Evolutionary conservation across 2,888 invertebrate species (phyloP).

Genomic region (Ormyrus pomaceus): DNA sequence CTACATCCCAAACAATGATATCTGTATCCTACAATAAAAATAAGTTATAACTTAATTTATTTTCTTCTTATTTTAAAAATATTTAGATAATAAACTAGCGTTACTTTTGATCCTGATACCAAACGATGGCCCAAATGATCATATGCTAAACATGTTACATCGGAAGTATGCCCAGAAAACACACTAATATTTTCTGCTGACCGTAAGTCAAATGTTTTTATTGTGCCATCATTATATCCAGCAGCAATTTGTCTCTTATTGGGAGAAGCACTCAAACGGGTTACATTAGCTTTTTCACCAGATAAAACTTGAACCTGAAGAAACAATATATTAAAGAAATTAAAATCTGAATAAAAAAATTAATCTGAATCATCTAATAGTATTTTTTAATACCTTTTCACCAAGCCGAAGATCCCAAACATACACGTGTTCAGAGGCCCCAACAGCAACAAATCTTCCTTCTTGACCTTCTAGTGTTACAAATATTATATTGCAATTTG

Average conservation of each 20-base stretch:
- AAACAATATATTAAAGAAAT: slow-evolving; percentile 16
- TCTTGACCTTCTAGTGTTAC: slow-evolving; percentile 86
- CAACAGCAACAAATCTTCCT: slow-evolving; percentile 92
- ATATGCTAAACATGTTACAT: slow-evolving; percentile 89
- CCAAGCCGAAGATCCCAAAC: slow-evolving; percentile 95
- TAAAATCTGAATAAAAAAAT: slow-evolving; percentile 34
- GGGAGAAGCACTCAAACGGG: slow-evolving; percentile 85
- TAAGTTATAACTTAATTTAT: background rate
- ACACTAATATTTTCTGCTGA: slow-evolving; percentile 84
- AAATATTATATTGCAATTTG: slow-evolving; percentile 87
- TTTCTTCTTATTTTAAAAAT: slow-evolving; percentile 8
- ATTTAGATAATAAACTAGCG: slow-evolving; percentile 27
- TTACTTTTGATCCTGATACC: slow-evolving; percentile 91
- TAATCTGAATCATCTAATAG: no score
- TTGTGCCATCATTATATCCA: slow-evolving; percentile 93
- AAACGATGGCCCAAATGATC: slow-evolving; percentile 89
- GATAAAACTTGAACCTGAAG: slow-evolving; percentile 84
- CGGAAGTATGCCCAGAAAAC: slow-evolving; percentile 90
- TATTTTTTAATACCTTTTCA: slow-evolving; percentile 80
- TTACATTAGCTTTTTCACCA: slow-evolving; percentile 89
- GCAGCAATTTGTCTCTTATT: slow-evolving; percentile 89
- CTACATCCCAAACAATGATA: slow-evolving; percentile 95
- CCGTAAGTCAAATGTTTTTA: slow-evolving; percentile 88
- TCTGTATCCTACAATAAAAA: slow-evolving; percentile 86
- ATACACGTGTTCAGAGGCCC: slow-evolving; percentile 94